A percentile compares a stretch with the other conserved stretches of the same genome.
Conservation (phyloP, 2,888 invertebrate species). For the Lasioglossum leucozonium region DNA sequence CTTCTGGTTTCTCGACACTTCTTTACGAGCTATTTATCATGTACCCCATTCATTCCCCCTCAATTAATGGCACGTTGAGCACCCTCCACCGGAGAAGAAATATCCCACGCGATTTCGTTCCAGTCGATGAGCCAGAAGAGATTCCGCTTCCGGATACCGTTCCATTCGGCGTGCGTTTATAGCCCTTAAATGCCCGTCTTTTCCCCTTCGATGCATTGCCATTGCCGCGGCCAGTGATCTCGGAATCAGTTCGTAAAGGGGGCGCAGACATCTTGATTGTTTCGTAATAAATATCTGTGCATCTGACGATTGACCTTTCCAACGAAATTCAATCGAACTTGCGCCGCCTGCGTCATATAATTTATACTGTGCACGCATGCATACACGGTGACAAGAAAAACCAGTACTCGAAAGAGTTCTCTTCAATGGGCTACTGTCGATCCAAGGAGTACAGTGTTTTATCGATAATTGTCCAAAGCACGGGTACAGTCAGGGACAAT, state of each 20-base stretch:
- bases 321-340: constrained; percentile 34
- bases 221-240: constrained; percentile 47
- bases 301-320: constrained; percentile 16
- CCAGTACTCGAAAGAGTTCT: background rate
- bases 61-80: constrained; percentile 52
- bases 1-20: constrained; percentile 34
- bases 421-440: background rate
- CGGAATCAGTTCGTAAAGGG: constrained; percentile 10
- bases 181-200: constrained; percentile 64
- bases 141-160: constrained; percentile 70
- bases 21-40: constrained; percentile 61
- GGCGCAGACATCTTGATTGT: constrained; percentile 47
- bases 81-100: constrained; percentile 39
- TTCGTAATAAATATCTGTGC: constrained; percentile 42
- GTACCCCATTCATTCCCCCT: constrained; percentile 30
- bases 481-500: no score
- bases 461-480: no score
- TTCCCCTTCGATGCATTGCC: constrained; percentile 44
- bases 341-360: constrained; percentile 13
- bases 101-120: constrained; percentile 65
- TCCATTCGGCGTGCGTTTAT: constrained; percentile 73
- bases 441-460: no score
- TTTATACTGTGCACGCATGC: background rate
- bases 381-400: background rate
- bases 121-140: constrained; percentile 61